Evolutionary conservation across 2,113 vertebrate genomes (phyloP).

Genomic region (Xiphophorus maculatus): DNA sequence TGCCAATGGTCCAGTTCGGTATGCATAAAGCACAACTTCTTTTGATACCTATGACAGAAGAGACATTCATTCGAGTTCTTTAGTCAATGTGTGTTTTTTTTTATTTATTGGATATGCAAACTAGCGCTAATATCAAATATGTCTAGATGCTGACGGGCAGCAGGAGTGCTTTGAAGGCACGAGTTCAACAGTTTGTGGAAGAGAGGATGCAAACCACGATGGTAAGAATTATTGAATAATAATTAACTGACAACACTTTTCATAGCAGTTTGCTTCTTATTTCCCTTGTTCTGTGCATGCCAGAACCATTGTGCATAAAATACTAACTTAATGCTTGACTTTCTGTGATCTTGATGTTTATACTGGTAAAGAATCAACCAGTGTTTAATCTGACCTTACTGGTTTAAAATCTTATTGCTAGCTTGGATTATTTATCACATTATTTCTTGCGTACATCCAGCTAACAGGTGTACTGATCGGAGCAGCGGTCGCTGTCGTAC

Average conservation of each 20-base stretch:
- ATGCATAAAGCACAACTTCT: conserved; percentile 46
- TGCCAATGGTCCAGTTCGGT: conserved; percentile 60
- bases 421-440: background rate
- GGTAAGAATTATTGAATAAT: conserved; percentile 74
- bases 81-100: background rate
- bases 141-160: conserved; percentile 55
- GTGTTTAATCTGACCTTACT: background rate
- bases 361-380: background rate
- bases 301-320: background rate
- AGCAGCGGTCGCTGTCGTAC: conserved; percentile 78
- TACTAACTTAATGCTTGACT: background rate
- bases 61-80: background rate
- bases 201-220: conserved; percentile 88
- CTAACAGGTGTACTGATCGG: conserved; percentile 88
- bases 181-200: conserved; percentile 85
- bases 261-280: background rate
- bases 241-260: background rate
- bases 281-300: background rate
- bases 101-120: background rate
- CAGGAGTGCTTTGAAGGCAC: conserved; percentile 67
- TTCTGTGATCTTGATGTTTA: background rate
- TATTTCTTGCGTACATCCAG: conserved; percentile 68
- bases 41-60: background rate
- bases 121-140: background rate
- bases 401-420: conserved; percentile 1